Percentiles rank a stretch among this genome's conserved stretches.
phyloP scores from a whole-genome alignment of 2,888 invertebrate species.

The Dioctria linearis region DNA sequence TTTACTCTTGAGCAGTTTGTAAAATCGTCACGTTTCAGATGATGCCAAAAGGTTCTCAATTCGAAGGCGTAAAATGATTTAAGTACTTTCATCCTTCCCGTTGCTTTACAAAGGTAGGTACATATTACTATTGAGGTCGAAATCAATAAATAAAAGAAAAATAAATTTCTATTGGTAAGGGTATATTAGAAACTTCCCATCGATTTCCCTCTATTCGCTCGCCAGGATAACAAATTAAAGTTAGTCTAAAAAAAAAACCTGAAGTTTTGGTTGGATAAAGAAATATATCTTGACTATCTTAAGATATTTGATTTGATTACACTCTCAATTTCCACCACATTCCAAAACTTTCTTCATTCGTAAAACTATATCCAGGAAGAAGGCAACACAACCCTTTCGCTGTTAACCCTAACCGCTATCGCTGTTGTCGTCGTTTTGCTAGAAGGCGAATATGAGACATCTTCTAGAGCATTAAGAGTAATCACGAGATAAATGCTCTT shows the following conservation, averaged over 20 bases:
- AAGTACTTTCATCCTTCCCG: slow-evolving; percentile 24
- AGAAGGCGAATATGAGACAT: slow-evolving; percentile 45
- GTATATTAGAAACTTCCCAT: too few species aligned
- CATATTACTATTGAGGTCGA: not conserved
- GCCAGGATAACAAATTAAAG: too few species aligned
- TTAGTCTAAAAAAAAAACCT: too few species aligned
- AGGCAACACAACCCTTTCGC: slow-evolving; percentile 9
- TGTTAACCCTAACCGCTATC: slow-evolving; percentile 18
- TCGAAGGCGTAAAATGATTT: slow-evolving; percentile 36
- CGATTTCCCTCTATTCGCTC: too few species aligned
- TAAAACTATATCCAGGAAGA: slow-evolving; percentile 19
- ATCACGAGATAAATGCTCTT: slow-evolving; percentile 53
- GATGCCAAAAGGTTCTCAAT: slow-evolving; percentile 45
- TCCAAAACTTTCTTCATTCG: not conserved
- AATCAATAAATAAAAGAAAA: slow-evolving; percentile 45
- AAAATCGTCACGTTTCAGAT: slow-evolving; percentile 44
- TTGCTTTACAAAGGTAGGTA: not conserved
- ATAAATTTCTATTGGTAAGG: too few species aligned
- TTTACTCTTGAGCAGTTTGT: slow-evolving; percentile 33
- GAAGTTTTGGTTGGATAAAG: too few species aligned
- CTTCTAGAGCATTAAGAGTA: slow-evolving; percentile 49
- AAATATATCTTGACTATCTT: not conserved
- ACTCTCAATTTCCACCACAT: not conserved
- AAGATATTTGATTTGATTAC: slow-evolving; percentile 44
- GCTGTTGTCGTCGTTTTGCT: not conserved